Evolutionary conservation across 1,140 invertebrate genomes (phyloP).

Genomic region (Daktulosphaira vitifoliae): DNA sequence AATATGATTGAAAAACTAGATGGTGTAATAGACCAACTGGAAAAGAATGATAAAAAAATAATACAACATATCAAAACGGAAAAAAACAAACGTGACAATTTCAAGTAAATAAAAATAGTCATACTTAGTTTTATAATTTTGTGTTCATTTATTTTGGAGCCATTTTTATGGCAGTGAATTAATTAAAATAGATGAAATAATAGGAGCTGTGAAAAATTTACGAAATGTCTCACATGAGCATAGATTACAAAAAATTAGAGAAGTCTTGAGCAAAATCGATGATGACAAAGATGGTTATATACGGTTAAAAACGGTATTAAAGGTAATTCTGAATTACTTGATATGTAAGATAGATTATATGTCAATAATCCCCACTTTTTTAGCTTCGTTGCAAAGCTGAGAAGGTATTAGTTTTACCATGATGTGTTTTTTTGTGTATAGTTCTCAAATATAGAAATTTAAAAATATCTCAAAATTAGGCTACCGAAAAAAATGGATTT

Average conservation of each 20-base stretch:
- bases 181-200: constrained; percentile 80
- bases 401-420: no score
- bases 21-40: constrained; percentile 58
- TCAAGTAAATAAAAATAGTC: no score
- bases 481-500: no score
- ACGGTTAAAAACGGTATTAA: constrained; percentile 83
- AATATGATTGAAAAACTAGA: constrained; percentile 85
- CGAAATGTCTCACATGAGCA: constrained; percentile 77
- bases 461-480: no score
- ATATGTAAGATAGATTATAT: no score
- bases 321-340: no score
- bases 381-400: no score
- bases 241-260: constrained; percentile 68
- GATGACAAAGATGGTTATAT: constrained; percentile 85
- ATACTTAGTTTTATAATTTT: no score
- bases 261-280: constrained; percentile 78
- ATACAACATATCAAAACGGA: constrained; percentile 44
- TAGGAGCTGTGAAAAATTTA: constrained; percentile 69
- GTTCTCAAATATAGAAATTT: no score
- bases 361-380: no score
- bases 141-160: no score
- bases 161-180: constrained; percentile 60
- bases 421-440: no score
- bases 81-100: not conserved
- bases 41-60: constrained; percentile 53